Evolutionary conservation across 2,888 invertebrate species (phyloP), one percentile per base, ranked within the genome.

Genomic region (Tubulanus polymorphus): DNA sequence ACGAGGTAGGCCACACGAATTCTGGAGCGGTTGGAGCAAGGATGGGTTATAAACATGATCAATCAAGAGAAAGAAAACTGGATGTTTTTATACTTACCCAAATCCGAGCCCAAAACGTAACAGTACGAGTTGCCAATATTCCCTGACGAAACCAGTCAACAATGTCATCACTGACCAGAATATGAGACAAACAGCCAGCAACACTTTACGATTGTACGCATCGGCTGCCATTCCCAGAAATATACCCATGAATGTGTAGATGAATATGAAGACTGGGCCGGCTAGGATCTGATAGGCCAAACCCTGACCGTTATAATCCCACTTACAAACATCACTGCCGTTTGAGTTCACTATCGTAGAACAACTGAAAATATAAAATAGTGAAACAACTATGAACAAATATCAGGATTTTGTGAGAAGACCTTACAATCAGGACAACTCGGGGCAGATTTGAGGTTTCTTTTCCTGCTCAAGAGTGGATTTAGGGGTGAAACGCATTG

Each of bases 261-360:
- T 88, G 1, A 91, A 88, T 75, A 94, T 93, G 81, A 92, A 94
- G 63, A 90, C 89, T 0, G 94, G 93, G 0, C 94, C 94, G 0
- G 93, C 93, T 59, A 94, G 80, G 61, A 93, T 86, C 81, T 94
- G 93, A 80, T 94, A 94, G 74, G 92, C 91, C 59, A 92, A 83
- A 12, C 93, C 94, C 53, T 93, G 83, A 0, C 94, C 94, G 73
- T 91, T 93, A 83, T 92, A 92, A 73, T 88, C 89, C 93, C 93
- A 94, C 73, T 90, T 89, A 80, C 94, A 94, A 76, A 89, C 90
- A 5, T 81, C 72, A 0, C 86, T 86, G 0, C 88, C 90, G 48
- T 62, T 57, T 0, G 52, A 35, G 29, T 57, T 59, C 15, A 48
- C 54, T 1, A 53, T 53, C 2, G 55, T 29, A 1, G 37, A 18